These are phyloP conservation scores for Tympanuchus pallidicinctus DNA, from an alignment of 2,113 vertebrate genomes.

Conservation along the genomic window DNA sequence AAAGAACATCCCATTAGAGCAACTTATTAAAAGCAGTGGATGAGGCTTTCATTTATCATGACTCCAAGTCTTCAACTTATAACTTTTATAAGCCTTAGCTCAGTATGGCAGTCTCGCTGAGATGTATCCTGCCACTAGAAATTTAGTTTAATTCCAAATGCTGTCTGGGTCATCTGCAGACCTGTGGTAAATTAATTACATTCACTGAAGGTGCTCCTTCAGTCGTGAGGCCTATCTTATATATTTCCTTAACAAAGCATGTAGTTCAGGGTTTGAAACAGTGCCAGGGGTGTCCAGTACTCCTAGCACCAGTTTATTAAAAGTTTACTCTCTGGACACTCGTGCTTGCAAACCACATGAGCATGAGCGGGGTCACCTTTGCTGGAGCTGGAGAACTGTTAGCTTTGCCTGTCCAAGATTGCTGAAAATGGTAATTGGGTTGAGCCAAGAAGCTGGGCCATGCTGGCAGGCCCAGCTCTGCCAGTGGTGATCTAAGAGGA, in stretches of 20 bases:
- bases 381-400: not conserved
- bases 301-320: slow-evolving; percentile 1
- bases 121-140: slow-evolving; percentile 3
- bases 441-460: not conserved
- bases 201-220: slow-evolving; percentile 10
- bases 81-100: slow-evolving; percentile 28
- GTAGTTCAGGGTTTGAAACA: slow-evolving; percentile 9
- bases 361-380: not conserved
- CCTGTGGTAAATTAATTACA: slow-evolving; percentile 41
- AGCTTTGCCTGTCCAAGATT: not conserved
- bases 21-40: slow-evolving; percentile 65
- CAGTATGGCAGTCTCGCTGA: not conserved
- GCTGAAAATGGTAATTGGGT: not conserved
- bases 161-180: slow-evolving; percentile 20
- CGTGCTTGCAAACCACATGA: not conserved
- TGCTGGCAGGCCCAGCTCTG: not conserved
- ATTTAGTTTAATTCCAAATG: not conserved
- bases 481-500: not conserved
- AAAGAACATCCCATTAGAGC: slow-evolving; percentile 44
- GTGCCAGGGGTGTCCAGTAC: slow-evolving; percentile 16
- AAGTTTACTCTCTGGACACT: not conserved
- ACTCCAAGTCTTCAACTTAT: not conserved
- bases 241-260: slow-evolving; percentile 41
- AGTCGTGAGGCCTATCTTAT: not conserved
- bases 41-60: not conserved